Evolutionary conservation across 2,797 vertebrate species (phyloP), one percentile per base, ranked within the genome.

Genomic region (Peromyscus melanophrys): DNA sequence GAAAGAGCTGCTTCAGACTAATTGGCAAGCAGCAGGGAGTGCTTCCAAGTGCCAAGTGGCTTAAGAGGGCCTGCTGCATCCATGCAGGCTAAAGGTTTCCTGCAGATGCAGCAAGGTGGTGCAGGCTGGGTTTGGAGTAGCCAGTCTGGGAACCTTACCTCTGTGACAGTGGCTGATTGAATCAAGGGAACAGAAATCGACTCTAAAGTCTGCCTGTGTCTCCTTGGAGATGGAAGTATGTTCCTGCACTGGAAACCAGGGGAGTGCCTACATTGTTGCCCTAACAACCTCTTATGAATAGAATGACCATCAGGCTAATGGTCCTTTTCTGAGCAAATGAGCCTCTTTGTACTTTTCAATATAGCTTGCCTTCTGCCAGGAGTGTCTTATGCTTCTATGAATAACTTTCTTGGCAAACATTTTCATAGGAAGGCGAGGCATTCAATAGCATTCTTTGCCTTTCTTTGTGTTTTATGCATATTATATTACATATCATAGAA

Each of bases 311-410:
- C 67, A 2, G 61, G 9, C 9, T 49, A 31, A 49, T 90, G 46
- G 59, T 89, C 82, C 67, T 77, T 77, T 69, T 52, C 65, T 81
- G 77, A 82, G 92, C 46, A 90, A 93, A 95, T 65, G 80, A 96
- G 37, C 6, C n/a, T 57, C 73, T 95, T 90, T 13, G 16, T 84
- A 52, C 46, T 92, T 59, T 76, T 90, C 61, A 52, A 73, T 71
- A 71, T 69, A n/a, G 49, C 8, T 43, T 94, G n/a, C 73, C 69
- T 86, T 19, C 10, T 92, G 43, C 46, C 25, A 34, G 25, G 63
- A 69, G 57, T 31, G 25, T 49, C 43, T 59, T 8, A 23, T 71
- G 21, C 89, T 71, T 78, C 77, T 80, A 10, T 76, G 43, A 21
- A 13, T 84, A n/a, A n/a, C 86, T 83, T 76, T 89, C 52, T 91